Evolutionary conservation across 2,113 vertebrate genomes (phyloP).

Genomic region (Etia nguti): DNA sequence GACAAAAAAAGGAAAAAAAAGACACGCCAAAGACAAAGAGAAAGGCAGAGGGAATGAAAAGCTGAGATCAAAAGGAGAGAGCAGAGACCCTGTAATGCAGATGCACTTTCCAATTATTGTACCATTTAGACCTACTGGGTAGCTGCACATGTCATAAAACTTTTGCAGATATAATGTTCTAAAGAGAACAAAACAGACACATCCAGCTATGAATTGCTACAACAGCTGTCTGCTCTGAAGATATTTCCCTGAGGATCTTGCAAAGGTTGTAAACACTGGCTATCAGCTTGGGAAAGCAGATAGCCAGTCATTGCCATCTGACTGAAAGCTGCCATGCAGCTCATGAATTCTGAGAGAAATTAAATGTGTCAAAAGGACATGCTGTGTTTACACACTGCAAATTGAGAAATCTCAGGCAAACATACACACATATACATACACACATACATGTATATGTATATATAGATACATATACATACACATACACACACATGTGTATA

Average conservation of each 20-base stretch:
- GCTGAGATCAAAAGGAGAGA: neutral
- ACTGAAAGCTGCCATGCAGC: constrained; percentile 20
- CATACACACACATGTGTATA: no score
- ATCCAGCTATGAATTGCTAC: neutral
- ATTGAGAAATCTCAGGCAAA: neutral
- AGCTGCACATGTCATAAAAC: neutral
- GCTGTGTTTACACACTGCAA: neutral
- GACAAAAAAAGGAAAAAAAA: neutral
- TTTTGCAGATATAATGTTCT: neutral
- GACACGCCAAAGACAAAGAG: neutral
- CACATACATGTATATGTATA: no score
- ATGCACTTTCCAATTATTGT: neutral
- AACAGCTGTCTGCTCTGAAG: neutral
- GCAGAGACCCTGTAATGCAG: neutral
- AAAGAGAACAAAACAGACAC: neutral
- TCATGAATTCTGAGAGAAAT: neutral
- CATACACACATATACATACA: neutral
- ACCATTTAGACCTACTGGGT: neutral
- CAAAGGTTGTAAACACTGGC: constrained; percentile 1
- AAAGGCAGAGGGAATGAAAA: neutral
- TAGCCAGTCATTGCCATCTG: neutral
- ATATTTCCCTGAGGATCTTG: neutral
- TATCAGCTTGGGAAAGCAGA: neutral
- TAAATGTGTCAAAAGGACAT: neutral
- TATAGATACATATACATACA: no score